Evolutionary conservation across 2,888 invertebrate species (phyloP).

Genomic region (Aquatica leii): DNA sequence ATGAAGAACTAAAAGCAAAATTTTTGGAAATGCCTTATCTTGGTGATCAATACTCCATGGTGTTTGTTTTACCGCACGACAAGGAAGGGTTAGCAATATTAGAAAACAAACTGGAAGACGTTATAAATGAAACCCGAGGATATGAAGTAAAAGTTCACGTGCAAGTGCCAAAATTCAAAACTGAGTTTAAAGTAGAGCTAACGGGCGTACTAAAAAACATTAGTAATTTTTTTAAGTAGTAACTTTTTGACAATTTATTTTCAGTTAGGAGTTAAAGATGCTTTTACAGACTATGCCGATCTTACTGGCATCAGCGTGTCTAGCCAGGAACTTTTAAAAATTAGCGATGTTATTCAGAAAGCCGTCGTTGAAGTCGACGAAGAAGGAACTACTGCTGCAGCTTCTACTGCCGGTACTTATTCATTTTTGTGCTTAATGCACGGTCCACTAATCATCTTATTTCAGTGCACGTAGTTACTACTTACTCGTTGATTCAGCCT

Average conservation of each 20-base stretch:
- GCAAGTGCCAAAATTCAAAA: constrained; percentile 2
- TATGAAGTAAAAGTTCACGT: neutral
- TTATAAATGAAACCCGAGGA: neutral
- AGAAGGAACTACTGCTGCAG: neutral
- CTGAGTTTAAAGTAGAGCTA: neutral
- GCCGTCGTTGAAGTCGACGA: neutral
- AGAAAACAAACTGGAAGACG: neutral
- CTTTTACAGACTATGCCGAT: neutral
- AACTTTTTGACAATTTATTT: neutral
- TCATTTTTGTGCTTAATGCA: neutral
- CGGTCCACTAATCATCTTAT: neutral
- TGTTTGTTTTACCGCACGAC: constrained; percentile 1
- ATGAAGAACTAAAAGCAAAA: neutral
- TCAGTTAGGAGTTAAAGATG: neutral
- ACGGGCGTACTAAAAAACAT: neutral
- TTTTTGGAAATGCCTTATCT: neutral
- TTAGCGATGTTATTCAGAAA: neutral
- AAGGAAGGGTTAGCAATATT: neutral
- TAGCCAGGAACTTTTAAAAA: neutral
- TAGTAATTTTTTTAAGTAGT: neutral
- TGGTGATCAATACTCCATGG: neutral
- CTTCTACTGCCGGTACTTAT: constrained; percentile 3
- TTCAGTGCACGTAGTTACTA: neutral
- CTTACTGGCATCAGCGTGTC: neutral
- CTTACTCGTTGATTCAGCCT: neutral